phyloP scores from a whole-genome alignment of 2,888 invertebrate species.

The Cactoblastis cactorum region DNA sequence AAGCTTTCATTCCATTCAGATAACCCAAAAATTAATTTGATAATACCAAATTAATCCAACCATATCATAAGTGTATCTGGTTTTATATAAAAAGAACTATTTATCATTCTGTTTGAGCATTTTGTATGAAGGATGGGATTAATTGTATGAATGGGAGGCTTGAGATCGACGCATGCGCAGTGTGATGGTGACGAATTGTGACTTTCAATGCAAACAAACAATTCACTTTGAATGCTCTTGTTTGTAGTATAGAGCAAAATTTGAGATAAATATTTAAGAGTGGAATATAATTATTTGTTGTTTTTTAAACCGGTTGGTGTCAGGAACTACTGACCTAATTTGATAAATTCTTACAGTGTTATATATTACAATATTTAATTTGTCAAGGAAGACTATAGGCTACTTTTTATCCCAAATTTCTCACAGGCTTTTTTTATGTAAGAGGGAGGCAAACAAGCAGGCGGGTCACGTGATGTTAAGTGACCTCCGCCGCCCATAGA shows the following conservation, averaged over 20 bases:
- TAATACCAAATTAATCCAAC: conserved; percentile 4
- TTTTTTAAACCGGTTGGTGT: background rate
- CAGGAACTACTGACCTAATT: too few relatives aligned
- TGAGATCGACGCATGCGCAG: conserved; percentile 31
- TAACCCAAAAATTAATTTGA: conserved; percentile 2
- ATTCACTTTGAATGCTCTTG: conserved; percentile 2
- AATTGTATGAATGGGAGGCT: conserved; percentile 39
- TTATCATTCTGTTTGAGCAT: conserved; percentile 37
- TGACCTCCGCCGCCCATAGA: too few relatives aligned
- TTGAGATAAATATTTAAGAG: conserved; percentile 19
- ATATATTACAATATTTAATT: background rate
- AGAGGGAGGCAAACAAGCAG: too few relatives aligned
- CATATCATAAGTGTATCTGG: background rate
- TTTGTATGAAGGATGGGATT: conserved; percentile 48
- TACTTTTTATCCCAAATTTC: too few relatives aligned
- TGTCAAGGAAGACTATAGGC: too few relatives aligned
- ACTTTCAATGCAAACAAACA: conserved; percentile 29
- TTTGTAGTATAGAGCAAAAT: conserved; percentile 25
- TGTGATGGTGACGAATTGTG: conserved; percentile 51
- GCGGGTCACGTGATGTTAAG: too few relatives aligned
- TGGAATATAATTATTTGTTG: too few relatives aligned
- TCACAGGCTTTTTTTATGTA: too few relatives aligned
- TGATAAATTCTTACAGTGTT: too few relatives aligned
- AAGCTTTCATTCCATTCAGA: background rate
- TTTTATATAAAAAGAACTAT: conserved; percentile 24